Percentiles rank a stretch among this genome's conserved stretches.
phyloP scores from a whole-genome alignment of 92 coral and sea anemone species.

The Heliopora coerulea region DNA sequence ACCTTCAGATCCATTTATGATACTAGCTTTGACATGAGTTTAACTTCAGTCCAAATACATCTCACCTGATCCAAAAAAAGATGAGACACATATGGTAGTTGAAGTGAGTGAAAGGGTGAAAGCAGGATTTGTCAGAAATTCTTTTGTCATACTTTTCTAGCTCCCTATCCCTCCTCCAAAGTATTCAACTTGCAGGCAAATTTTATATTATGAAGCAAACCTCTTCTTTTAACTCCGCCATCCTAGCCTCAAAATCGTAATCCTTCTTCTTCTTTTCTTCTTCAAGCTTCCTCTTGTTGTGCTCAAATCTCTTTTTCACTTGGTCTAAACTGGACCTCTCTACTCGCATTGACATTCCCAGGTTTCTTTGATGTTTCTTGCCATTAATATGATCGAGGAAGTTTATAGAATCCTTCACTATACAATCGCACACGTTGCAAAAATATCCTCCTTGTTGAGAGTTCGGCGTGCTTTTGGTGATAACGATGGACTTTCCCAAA shows the following conservation, averaged over 20 bases:
- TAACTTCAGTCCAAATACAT: no score
- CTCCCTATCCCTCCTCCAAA: no score
- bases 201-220: constrained; percentile 51
- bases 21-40: no score
- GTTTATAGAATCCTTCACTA: constrained; percentile 94
- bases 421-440: constrained; percentile 98
- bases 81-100: no score
- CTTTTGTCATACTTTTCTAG: no score
- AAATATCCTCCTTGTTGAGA: constrained; percentile 97
- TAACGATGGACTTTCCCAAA: constrained; percentile 95
- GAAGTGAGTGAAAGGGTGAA: no score
- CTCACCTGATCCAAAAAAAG: no score
- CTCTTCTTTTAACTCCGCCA: constrained; percentile 89
- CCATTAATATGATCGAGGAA: constrained; percentile 97
- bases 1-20: no score
- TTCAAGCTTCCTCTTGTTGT: constrained; percentile 84
- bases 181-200: no score
- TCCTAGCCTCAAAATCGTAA: constrained; percentile 89
- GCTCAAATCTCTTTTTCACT: constrained; percentile 87
- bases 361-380: constrained; percentile 93
- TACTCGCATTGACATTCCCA: constrained; percentile 97
- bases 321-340: constrained; percentile 93
- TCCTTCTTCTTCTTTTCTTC: constrained; percentile 89
- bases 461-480: constrained; percentile 90
- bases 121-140: no score